These are phyloP conservation scores for Pocillopora damicornis DNA, from an alignment of 64 coral and sea anemone species.

Conservation along the genomic window DNA sequence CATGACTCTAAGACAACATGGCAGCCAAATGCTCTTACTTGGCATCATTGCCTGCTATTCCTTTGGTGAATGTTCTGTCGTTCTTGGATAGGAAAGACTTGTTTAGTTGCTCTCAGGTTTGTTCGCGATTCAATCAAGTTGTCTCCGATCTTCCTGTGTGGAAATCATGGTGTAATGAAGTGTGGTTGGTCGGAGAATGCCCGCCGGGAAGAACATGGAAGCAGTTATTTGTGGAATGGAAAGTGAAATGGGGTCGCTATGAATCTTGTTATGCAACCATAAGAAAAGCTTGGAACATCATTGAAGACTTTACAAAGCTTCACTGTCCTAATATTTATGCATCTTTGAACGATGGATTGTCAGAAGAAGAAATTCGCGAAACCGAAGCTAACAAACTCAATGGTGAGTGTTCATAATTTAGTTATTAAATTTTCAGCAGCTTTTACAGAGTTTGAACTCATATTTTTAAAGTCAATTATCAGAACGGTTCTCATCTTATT, in stretches of 20 bases:
- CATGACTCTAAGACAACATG: constrained; percentile 22
- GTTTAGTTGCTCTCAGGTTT: constrained; percentile 69
- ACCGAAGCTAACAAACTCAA: constrained; percentile 50
- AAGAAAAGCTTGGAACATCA: constrained; percentile 80
- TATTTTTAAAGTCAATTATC: no score
- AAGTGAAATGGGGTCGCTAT: constrained; percentile 73
- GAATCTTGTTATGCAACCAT: constrained; percentile 83
- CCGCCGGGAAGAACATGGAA: constrained; percentile 67
- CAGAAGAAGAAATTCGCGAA: constrained; percentile 67
- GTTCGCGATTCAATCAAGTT: constrained; percentile 68
- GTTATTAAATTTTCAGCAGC: no score
- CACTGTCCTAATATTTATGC: constrained; percentile 69
- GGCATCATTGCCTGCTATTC: constrained; percentile 52
- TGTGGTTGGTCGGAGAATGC: constrained; percentile 63
- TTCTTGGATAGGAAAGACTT: constrained; percentile 74
- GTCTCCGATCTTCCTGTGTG: constrained; percentile 50
- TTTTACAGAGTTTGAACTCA: no score
- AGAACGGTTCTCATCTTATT: no score
- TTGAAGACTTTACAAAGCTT: constrained; percentile 78
- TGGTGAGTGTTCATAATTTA: constrained; percentile 3
- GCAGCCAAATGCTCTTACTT: constrained; percentile 35
- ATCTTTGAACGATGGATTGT: constrained; percentile 74
- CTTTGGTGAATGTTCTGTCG: constrained; percentile 72
- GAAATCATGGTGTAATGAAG: constrained; percentile 83
- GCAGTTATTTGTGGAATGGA: constrained; percentile 44